Conservation (phyloP, 2,113 vertebrate genomes). For the Heterocephalus glaber region DNA sequence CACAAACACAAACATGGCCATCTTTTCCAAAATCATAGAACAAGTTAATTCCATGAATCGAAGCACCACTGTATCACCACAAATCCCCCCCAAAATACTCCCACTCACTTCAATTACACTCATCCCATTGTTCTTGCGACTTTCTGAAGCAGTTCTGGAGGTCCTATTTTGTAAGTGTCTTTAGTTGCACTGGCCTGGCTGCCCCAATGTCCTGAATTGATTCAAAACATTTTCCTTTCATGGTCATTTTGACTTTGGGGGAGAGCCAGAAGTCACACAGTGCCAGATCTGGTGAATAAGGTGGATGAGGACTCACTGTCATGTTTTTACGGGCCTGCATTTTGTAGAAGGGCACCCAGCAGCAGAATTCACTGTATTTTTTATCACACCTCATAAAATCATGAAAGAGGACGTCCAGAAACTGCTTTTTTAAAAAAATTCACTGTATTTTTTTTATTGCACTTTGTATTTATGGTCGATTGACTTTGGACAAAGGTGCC, state of each 20-base stretch:
- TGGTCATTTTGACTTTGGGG: neutral
- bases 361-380: neutral
- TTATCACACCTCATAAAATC: neutral
- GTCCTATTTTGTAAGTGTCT: neutral
- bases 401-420: neutral
- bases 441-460: too few species aligned
- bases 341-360: neutral
- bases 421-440: neutral
- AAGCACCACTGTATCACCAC: neutral
- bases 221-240: neutral
- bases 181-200: neutral
- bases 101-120: neutral
- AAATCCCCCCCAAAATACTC: neutral
- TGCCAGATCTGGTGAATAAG: neutral
- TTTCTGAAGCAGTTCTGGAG: neutral
- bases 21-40: neutral
- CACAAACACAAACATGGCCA: neutral
- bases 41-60: neutral
- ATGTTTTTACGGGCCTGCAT: neutral
- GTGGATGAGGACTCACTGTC: neutral
- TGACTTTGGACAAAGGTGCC: neutral
- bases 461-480: neutral
- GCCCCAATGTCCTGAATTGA: neutral
- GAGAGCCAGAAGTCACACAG: neutral
- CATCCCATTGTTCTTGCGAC: neutral